Evolutionary conservation across 2,113 vertebrate species (phyloP).

Genomic region (Psophia crepitans): DNA sequence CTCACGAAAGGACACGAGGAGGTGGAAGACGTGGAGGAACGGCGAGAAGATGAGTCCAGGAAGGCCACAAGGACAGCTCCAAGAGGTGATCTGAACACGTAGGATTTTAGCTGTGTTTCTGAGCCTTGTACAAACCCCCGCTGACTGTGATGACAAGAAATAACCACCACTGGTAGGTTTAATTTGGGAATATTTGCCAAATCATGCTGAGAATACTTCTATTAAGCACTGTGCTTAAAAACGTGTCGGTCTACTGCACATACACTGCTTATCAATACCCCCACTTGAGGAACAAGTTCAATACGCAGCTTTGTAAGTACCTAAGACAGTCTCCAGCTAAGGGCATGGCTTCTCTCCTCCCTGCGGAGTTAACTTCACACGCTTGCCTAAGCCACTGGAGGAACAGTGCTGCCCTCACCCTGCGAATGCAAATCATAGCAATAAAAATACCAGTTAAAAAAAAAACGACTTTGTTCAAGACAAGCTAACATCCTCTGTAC

Average conservation of each 20-base stretch:
- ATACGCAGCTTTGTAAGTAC: background rate
- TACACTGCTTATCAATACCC: background rate
- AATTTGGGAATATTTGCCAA: background rate
- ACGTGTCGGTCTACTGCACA: accelerated
- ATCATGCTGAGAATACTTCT: background rate
- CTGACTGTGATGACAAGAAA: accelerated
- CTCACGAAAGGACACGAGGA: accelerated
- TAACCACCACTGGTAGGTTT: background rate
- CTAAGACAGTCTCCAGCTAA: background rate
- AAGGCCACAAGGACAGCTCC: background rate
- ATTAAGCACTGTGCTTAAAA: background rate
- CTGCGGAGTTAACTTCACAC: background rate
- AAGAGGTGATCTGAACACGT: background rate
- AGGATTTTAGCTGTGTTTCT: background rate
- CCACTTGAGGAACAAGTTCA: background rate
- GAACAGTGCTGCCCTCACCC: slow-evolving; percentile 54
- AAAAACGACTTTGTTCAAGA: background rate
- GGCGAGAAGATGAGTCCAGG: accelerated
- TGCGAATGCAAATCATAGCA: background rate
- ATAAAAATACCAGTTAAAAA: background rate
- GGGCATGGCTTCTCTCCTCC: background rate
- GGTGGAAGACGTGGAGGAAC: background rate
- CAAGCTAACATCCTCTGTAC: background rate
- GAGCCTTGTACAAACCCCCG: background rate
- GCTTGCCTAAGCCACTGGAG: background rate